Evolutionary conservation across 2,797 vertebrate species (phyloP).

Genomic region (Brotula barbata): DNA sequence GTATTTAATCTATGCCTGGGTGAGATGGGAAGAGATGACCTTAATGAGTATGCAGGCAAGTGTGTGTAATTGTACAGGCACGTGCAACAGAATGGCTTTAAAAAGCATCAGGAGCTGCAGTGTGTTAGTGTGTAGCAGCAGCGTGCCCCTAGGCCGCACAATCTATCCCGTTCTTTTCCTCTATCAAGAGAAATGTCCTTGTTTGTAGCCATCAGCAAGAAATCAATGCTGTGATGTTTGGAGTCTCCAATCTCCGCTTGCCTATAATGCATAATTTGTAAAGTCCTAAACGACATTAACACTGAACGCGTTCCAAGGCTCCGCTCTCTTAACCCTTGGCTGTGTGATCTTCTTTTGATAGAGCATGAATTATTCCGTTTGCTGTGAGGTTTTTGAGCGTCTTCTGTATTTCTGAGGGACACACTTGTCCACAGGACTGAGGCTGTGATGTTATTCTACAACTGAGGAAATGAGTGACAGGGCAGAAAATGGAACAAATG

Average conservation of each 20-base stretch:
- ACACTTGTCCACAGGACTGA: neutral
- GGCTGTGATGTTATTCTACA: conserved; percentile 15
- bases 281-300: conserved; percentile 75
- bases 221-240: conserved; percentile 82
- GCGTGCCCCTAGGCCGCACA: conserved; percentile 70
- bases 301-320: conserved; percentile 58
- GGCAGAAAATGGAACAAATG: conserved; percentile 62
- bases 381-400: conserved; percentile 19
- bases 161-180: conserved; percentile 64
- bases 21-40: conserved; percentile 43
- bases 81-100: conserved; percentile 61
- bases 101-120: conserved; percentile 52
- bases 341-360: conserved; percentile 48
- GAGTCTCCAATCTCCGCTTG: conserved; percentile 78
- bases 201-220: conserved; percentile 79
- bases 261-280: conserved; percentile 73
- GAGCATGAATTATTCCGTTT: conserved; percentile 58
- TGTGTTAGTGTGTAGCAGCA: conserved; percentile 43
- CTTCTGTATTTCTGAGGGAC: neutral
- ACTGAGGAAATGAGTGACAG: conserved; percentile 50
- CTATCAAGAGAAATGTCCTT: conserved; percentile 84
- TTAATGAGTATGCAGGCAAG: conserved; percentile 51
- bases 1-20: conserved; percentile 39
- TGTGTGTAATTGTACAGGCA: conserved; percentile 18
- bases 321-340: conserved; percentile 55